Evolutionary conservation across 2,797 vertebrate species (phyloP).

Genomic region (Lophius americanus): DNA sequence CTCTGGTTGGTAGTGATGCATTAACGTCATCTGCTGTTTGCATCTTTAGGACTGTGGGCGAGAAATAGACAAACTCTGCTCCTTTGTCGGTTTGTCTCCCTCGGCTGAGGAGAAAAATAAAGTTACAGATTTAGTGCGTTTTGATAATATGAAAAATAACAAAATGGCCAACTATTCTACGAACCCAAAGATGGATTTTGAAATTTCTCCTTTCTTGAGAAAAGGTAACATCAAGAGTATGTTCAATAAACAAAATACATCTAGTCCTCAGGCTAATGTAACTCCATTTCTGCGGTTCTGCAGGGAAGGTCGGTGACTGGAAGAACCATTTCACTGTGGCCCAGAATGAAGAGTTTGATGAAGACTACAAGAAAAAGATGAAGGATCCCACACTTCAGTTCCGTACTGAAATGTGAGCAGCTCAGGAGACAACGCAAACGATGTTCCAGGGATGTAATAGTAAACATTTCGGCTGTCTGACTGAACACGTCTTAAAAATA

Average conservation of each 20-base stretch:
- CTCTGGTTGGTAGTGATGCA: too few relatives aligned
- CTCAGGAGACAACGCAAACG: too few relatives aligned
- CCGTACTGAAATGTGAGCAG: slow-evolving; percentile 38
- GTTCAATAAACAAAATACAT: not conserved
- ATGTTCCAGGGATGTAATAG: too few relatives aligned
- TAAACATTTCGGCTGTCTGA: too few relatives aligned
- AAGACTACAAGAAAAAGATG: slow-evolving; percentile 74
- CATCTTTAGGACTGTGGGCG: slow-evolving; percentile 47
- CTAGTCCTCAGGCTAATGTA: not conserved
- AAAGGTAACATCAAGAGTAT: slow-evolving; percentile 80
- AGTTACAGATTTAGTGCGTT: slow-evolving; percentile 75
- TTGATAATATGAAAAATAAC: slow-evolving; percentile 84
- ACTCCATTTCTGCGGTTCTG: not conserved
- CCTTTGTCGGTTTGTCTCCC: slow-evolving; percentile 61
- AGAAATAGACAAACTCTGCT: slow-evolving; percentile 62
- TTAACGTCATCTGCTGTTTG: not conserved
- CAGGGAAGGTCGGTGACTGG: slow-evolving; percentile 80
- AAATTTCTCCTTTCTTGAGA: slow-evolving; percentile 86
- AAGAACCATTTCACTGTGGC: slow-evolving; percentile 73
- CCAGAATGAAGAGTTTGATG: slow-evolving; percentile 74
- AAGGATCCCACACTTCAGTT: slow-evolving; percentile 49
- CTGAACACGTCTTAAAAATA: too few relatives aligned
- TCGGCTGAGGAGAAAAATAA: slow-evolving; percentile 63
- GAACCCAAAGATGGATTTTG: slow-evolving; percentile 75
- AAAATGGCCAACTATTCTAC: slow-evolving; percentile 59